Conservation (phyloP, 2,888 invertebrate genomes). For the Tenthredo mesomela region DNA sequence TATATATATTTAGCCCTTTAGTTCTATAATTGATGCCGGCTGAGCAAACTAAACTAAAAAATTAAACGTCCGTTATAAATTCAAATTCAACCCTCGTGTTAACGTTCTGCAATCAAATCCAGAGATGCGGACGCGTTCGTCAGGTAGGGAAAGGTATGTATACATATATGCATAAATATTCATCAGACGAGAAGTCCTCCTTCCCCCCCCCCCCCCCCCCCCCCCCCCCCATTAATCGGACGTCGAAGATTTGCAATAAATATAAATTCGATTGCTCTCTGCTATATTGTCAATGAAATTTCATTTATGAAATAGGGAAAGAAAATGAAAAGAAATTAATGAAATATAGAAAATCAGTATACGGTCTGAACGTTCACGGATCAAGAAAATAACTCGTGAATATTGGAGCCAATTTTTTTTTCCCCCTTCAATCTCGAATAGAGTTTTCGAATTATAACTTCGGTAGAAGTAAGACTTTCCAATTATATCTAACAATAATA, state of each 20-base stretch:
- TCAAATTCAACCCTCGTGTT: constrained; percentile 61
- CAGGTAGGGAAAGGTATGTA: neutral
- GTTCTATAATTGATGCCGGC: constrained; percentile 63
- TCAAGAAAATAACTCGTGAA: neutral
- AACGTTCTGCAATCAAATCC: constrained; percentile 17
- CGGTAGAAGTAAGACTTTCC: neutral
- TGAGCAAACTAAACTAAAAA: constrained; percentile 72
- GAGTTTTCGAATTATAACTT: constrained; percentile 22
- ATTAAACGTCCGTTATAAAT: constrained; percentile 73
- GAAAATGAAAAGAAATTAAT: neutral
- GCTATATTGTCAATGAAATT: neutral
- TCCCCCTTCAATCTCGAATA: neutral
- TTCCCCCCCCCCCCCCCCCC: neutral
- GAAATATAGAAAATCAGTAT: neutral
- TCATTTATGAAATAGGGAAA: neutral
- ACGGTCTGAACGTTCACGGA: neutral
- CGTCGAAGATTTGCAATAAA: constrained; percentile 15
- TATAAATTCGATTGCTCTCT: neutral
- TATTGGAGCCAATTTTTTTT: neutral
- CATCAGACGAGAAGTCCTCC: neutral
- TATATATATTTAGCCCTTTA: neutral
- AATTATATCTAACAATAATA: constrained; percentile 33
- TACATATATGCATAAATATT: constrained; percentile 17
- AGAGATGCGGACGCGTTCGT: constrained; percentile 29
- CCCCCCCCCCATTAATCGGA: neutral